phyloP scores from a whole-genome alignment of 2,888 invertebrate genomes.

The Thymelicus lineola region DNA sequence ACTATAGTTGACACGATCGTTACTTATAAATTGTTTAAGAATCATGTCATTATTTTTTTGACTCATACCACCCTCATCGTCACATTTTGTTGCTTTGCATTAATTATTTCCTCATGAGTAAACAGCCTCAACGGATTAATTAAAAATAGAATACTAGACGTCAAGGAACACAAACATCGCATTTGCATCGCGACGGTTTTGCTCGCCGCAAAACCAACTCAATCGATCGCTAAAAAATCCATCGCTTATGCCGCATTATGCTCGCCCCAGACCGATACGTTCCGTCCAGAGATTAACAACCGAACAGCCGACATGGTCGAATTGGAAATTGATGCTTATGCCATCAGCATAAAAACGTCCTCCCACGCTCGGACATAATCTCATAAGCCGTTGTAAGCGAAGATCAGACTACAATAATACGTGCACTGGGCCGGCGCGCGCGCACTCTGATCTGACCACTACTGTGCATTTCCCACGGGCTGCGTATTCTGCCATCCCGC shows the following conservation, averaged over 20 bases:
- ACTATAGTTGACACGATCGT: too few species aligned
- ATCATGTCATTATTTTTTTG: not conserved
- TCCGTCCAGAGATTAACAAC: slow-evolving; percentile 41
- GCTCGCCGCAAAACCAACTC: slow-evolving; percentile 76
- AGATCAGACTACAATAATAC: slow-evolving; percentile 83
- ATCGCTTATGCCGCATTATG: slow-evolving; percentile 67
- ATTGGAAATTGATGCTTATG: slow-evolving; percentile 44
- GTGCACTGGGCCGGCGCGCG: slow-evolving; percentile 85
- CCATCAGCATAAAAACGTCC: slow-evolving; percentile 38
- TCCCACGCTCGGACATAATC: slow-evolving; percentile 47
- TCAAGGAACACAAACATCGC: slow-evolving; percentile 73
- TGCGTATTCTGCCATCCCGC: slow-evolving; percentile 61
- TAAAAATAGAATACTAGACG: slow-evolving; percentile 51
- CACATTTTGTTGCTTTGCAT: not conserved
- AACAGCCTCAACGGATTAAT: not conserved
- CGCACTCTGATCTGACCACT: slow-evolving; percentile 84
- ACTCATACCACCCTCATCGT: slow-evolving; percentile 1
- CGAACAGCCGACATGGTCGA: slow-evolving; percentile 43
- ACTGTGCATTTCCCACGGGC: slow-evolving; percentile 86
- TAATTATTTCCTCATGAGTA: slow-evolving; percentile 1
- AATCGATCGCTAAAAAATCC: slow-evolving; percentile 83
- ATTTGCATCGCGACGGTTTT: slow-evolving; percentile 73
- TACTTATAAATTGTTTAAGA: not conserved
- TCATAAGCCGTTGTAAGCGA: slow-evolving; percentile 66
- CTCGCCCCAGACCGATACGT: slow-evolving; percentile 57